These are phyloP conservation scores for Anaspis maculata DNA, from an alignment of 2,888 invertebrate genomes.

Conservation along the genomic window DNA sequence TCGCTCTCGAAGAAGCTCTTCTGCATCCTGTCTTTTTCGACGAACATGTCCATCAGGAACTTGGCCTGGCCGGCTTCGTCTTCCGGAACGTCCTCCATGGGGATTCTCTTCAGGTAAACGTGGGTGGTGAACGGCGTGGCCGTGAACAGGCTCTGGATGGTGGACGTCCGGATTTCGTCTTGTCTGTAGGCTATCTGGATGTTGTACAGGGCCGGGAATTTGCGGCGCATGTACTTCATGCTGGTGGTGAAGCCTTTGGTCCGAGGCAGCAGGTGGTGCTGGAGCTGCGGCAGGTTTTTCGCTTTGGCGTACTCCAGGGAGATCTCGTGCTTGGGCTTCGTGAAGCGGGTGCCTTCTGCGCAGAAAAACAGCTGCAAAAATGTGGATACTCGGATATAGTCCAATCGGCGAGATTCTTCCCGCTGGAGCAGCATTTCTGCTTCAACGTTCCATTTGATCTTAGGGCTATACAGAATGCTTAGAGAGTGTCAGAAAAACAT, in stretches of 20 bases:
- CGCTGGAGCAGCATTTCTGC: too few species aligned
- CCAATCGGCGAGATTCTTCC: too few species aligned
- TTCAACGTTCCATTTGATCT: too few species aligned
- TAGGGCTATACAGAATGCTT: too few species aligned
- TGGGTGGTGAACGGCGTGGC: slow-evolving; percentile 67
- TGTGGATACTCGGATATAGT: too few species aligned
- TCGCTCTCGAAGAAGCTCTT: slow-evolving; percentile 66
- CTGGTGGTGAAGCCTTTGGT: slow-evolving; percentile 89
- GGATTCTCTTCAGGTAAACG: slow-evolving; percentile 72
- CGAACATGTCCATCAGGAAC: slow-evolving; percentile 77
- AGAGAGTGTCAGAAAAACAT: too few species aligned
- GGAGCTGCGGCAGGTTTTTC: slow-evolving; percentile 74
- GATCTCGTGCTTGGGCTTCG: slow-evolving; percentile 75
- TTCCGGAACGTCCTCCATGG: slow-evolving; percentile 70
- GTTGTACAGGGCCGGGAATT: slow-evolving; percentile 77
- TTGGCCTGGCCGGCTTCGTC: slow-evolving; percentile 63
- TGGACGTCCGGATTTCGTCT: slow-evolving; percentile 59
- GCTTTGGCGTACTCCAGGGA: slow-evolving; percentile 81
- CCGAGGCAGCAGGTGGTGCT: slow-evolving; percentile 87
- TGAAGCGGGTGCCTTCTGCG: slow-evolving; percentile 91
- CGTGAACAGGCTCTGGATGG: slow-evolving; percentile 64
- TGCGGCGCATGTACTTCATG: slow-evolving; percentile 69
- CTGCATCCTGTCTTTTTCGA: slow-evolving; percentile 70
- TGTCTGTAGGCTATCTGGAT: slow-evolving; percentile 66
- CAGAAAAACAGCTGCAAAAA: slow-evolving; percentile 68